Conservation (phyloP, 2,888 invertebrate genomes). For the Leistus spinibarbis region DNA sequence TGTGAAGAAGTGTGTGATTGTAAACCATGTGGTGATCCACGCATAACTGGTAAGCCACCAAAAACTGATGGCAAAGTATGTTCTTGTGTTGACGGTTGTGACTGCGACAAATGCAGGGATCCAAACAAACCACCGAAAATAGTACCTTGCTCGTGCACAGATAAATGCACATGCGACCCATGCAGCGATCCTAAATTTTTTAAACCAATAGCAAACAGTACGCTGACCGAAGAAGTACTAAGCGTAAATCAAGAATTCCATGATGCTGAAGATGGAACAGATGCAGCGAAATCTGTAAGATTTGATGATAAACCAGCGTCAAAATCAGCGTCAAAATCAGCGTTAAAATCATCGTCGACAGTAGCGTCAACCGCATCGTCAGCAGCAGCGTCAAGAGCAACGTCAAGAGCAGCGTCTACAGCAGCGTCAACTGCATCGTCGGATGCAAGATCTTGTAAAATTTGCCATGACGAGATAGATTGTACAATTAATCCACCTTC, state of each 20-base stretch:
- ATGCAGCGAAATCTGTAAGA: not conserved
- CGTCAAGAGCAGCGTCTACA: too few species aligned
- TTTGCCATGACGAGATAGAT: not conserved
- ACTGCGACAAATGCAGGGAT: conserved; percentile 27
- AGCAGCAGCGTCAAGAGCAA: too few species aligned
- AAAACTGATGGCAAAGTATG: conserved; percentile 9
- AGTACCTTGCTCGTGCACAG: not conserved
- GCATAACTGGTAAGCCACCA: not conserved
- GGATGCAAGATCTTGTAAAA: too few species aligned
- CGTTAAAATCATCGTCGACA: too few species aligned
- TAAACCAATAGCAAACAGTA: not conserved
- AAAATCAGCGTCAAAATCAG: too few species aligned
- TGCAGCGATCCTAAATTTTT: not conserved
- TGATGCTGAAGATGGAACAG: not conserved
- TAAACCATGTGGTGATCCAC: not conserved
- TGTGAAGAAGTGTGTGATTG: not conserved
- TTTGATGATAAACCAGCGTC: not conserved
- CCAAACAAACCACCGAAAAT: not conserved
- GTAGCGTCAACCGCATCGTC: too few species aligned
- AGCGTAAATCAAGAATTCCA: not conserved
- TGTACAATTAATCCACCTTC: not conserved
- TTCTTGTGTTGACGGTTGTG: conserved; percentile 3
- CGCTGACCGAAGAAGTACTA: not conserved
- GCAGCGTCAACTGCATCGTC: too few species aligned
- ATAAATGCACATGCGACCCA: not conserved